Base-by-base conservation (phyloP, 23 tunicate species). In the Botrylloides violaceus region DNA sequence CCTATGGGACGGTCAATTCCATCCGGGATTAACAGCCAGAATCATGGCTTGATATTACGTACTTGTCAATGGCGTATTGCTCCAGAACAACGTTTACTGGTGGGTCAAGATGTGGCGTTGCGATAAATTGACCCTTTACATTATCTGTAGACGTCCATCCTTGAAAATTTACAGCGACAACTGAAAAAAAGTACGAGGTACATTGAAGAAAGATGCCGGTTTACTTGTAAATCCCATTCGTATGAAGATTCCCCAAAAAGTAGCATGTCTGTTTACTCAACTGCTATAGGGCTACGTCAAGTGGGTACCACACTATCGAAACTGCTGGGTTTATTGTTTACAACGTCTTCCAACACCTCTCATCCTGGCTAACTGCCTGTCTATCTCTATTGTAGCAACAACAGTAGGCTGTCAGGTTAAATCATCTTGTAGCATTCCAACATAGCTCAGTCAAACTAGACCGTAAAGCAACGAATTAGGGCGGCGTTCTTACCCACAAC, bases 401-500 rank as follows among this genome's bases (percentile, higher is more conserved):
- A n/a, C n/a, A n/a, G n/a, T n/a, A n/a, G n/a, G n/a, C n/a, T n/a
- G n/a, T n/a, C n/a, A n/a, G n/a, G n/a, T n/a, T n/a, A n/a, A n/a
- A n/a, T n/a, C n/a, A n/a, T n/a, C n/a, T n/a, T n/a, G n/a, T n/a
- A n/a, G n/a, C n/a, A n/a, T n/a, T n/a, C n/a, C n/a, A n/a, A n/a
- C n/a, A n/a, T n/a, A n/a, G n/a, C n/a, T n/a, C n/a, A n/a, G n/a
- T n/a, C n/a, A n/a, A n/a, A n/a, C n/a, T n/a, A n/a, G n/a, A n/a
- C n/a, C n/a, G n/a, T n/a, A n/a, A n/a, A n/a, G n/a, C n/a, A n/a
- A n/a, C n/a, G n/a, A n/a, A n/a, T n/a, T n/a, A n/a, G n/a, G n/a
- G n/a, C n/a, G n/a, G n/a, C n/a, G n/a, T n/a, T 59, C 70, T 63
- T 43, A 68, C 74, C 74, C 9, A 43, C n/a, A 35, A 68, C 74